Conservation (phyloP, 2,888 invertebrate genomes). For the Flabesymbios commensalis region DNA sequence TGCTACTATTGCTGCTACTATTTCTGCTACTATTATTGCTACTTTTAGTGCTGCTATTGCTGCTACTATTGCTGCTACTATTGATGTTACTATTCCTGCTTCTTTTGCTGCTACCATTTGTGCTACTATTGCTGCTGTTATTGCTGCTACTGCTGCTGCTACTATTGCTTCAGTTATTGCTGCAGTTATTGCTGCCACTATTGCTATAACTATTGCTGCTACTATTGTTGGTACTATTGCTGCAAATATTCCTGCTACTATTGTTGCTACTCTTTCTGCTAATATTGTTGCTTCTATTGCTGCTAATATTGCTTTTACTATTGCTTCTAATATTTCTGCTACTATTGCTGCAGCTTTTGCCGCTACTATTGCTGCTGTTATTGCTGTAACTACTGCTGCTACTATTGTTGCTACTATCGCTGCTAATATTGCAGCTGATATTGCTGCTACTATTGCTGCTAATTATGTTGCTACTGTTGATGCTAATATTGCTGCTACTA, state of each 20-base stretch:
- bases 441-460: neutral
- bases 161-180: no score
- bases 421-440: neutral
- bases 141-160: no score
- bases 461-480: neutral
- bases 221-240: neutral
- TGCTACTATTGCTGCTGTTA: no score
- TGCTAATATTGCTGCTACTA: neutral
- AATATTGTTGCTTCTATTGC: neutral
- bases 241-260: neutral
- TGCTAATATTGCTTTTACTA: neutral
- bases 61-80: no score
- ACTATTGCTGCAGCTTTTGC: conserved; percentile 9
- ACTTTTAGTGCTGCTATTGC: no score
- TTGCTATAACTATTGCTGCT: neutral
- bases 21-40: no score
- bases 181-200: neutral
- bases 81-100: no score
- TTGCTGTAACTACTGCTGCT: neutral
- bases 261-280: neutral
- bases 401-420: neutral
- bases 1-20: no score
- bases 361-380: neutral
- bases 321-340: conserved; percentile 10
- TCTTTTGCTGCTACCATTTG: no score